These are phyloP conservation scores for Zapus hudsonius DNA, from an alignment of 2,113 vertebrate genomes.

Conservation along the genomic window DNA sequence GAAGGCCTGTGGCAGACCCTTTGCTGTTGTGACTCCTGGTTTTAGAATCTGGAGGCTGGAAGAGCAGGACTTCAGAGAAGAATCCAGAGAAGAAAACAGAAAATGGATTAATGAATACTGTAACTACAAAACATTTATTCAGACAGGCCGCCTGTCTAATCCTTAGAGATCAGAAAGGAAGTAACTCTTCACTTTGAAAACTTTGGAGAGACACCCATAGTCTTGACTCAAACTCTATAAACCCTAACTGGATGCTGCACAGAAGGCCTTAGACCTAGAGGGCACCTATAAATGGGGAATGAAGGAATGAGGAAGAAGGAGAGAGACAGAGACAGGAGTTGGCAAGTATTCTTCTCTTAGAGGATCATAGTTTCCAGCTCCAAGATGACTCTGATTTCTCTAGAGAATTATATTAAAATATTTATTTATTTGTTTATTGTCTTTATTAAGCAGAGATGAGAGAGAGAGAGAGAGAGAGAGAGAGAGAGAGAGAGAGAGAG, in stretches of 20 bases:
- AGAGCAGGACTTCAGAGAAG: slow-evolving; percentile 30
- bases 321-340: background rate
- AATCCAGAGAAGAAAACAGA: background rate
- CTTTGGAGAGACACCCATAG: background rate
- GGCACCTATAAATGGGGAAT: background rate
- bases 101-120: slow-evolving; percentile 15
- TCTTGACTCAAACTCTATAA: background rate
- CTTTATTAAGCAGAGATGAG: too few relatives aligned
- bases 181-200: slow-evolving; percentile 41
- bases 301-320: background rate
- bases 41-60: background rate
- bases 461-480: too few relatives aligned
- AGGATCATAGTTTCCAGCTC: background rate
- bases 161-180: slow-evolving; percentile 51
- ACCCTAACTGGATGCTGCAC: background rate
- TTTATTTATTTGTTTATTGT: too few relatives aligned
- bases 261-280: background rate
- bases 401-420: slow-evolving; percentile 25
- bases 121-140: slow-evolving; percentile 10
- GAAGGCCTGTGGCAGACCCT: background rate
- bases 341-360: slow-evolving; percentile 8
- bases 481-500: too few relatives aligned
- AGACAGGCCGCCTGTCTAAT: background rate
- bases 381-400: background rate
- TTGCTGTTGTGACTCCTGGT: background rate